phyloP scores from a whole-genome alignment of 2,797 vertebrate genomes.

The Garrulus glandarius region DNA sequence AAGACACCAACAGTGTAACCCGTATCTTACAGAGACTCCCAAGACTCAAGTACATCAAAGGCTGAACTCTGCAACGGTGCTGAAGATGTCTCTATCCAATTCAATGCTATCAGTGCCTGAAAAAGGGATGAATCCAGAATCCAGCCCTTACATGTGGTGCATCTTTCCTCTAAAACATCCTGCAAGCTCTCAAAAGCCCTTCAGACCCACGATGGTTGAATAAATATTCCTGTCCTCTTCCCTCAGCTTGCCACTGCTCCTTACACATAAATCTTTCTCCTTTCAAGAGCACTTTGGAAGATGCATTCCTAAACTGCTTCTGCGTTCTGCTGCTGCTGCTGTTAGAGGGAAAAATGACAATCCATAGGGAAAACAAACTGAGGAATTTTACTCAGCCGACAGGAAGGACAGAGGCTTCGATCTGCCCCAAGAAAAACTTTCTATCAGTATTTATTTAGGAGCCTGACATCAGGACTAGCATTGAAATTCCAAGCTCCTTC shows the following conservation, averaged over 20 bases:
- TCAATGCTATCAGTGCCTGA: not conserved
- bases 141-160: not conserved
- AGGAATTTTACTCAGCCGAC: not conserved
- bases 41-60: not conserved
- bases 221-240: constrained; percentile 8
- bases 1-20: not conserved
- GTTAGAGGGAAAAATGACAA: not conserved
- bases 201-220: not conserved
- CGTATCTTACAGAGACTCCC: not conserved
- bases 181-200: constrained; percentile 12
- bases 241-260: not conserved
- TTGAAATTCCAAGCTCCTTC: not conserved
- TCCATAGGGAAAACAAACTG: not conserved
- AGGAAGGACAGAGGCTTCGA: not conserved
- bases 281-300: constrained; percentile 25
- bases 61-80: not conserved
- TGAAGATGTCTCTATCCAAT: not conserved
- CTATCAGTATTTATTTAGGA: not conserved
- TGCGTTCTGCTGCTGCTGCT: not conserved
- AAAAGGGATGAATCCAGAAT: not conserved
- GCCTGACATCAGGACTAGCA: not conserved
- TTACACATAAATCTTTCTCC: not conserved
- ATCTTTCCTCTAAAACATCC: not conserved
- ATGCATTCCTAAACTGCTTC: constrained; percentile 27
- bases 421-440: not conserved